These are phyloP conservation scores for Propsilocerus akamusi DNA, from an alignment of 1,140 invertebrate species.

Conservation along the genomic window DNA sequence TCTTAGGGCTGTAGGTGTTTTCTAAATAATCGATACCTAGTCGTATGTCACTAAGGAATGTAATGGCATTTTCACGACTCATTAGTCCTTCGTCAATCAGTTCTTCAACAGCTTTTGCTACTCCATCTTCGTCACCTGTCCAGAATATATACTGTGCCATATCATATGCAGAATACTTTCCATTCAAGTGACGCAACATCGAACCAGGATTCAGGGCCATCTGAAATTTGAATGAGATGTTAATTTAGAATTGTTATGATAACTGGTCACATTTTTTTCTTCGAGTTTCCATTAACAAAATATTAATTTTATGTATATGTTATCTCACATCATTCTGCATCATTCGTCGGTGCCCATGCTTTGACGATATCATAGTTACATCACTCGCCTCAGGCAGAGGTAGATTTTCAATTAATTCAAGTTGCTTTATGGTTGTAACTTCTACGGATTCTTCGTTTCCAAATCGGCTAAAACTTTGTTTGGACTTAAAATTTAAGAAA, in stretches of 20 bases:
- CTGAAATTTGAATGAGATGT: slow-evolving; percentile 12
- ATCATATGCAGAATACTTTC: slow-evolving; percentile 44
- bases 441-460: neutral
- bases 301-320: too few species aligned
- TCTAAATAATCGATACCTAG: slow-evolving; percentile 44
- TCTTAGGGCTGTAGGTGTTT: slow-evolving; percentile 28
- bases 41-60: slow-evolving; percentile 51
- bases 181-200: slow-evolving; percentile 25
- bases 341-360: neutral
- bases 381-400: neutral
- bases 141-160: slow-evolving; percentile 62
- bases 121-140: slow-evolving; percentile 56
- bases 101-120: slow-evolving; percentile 49
- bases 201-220: slow-evolving; percentile 15
- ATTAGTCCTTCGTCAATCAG: slow-evolving; percentile 51
- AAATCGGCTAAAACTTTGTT: neutral
- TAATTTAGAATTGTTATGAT: too few species aligned
- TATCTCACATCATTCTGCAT: neutral
- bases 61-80: slow-evolving; percentile 45
- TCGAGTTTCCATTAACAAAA: too few species aligned
- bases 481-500: neutral
- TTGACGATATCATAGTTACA: neutral
- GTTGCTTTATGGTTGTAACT: neutral
- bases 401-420: neutral
- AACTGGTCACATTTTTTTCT: neutral